Evolutionary conservation across 2,113 vertebrate species (phyloP).

Genomic region (Tachycineta bicolor): DNA sequence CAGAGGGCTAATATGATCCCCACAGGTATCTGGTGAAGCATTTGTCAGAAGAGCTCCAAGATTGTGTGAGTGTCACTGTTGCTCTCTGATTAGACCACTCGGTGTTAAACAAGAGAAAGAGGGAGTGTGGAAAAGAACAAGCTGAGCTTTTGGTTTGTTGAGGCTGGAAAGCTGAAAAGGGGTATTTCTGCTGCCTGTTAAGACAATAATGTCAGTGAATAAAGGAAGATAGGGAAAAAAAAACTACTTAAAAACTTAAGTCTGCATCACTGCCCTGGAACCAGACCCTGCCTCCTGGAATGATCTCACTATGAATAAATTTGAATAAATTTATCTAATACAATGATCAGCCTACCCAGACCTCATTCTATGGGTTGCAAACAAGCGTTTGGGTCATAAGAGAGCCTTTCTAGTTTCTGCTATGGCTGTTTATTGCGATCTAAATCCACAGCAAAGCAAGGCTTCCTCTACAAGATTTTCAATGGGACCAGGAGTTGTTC

Average conservation of each 20-base stretch:
- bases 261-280: not conserved
- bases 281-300: not conserved
- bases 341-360: not conserved
- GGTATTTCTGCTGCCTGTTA: not conserved
- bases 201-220: not conserved
- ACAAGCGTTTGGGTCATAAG: not conserved
- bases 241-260: not conserved
- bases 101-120: not conserved
- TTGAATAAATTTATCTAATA: not conserved
- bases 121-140: accelerated
- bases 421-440: not conserved
- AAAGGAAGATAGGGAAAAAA: not conserved
- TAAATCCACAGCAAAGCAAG: not conserved
- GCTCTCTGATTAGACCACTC: not conserved
- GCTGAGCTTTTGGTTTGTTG: not conserved
- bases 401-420: not conserved
- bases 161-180: not conserved
- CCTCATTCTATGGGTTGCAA: not conserved
- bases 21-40: not conserved
- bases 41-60: not conserved
- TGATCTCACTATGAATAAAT: not conserved
- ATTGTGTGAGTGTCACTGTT: not conserved
- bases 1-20: not conserved
- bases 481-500: accelerated
- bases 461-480: not conserved